These are phyloP conservation scores for Cepaea nemoralis DNA, from an alignment of 1,140 invertebrate species.

Conservation along the genomic window DNA sequence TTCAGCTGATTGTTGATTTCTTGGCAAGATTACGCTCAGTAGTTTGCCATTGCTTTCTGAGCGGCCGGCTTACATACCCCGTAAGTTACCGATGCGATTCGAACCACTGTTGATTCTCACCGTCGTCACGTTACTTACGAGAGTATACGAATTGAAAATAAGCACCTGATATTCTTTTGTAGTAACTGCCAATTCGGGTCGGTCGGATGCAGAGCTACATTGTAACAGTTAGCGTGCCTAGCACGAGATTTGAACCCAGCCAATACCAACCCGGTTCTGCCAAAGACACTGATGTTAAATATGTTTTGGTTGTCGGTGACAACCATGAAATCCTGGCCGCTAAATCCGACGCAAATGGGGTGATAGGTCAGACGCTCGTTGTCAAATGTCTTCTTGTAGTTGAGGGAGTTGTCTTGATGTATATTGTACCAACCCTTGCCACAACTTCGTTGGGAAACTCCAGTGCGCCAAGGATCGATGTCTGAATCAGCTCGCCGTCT, in stretches of 20 bases:
- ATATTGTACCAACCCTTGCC: conserved; percentile 96
- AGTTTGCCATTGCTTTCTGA: too few relatives aligned
- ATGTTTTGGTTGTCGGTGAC: conserved; percentile 99
- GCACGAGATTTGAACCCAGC: conserved; percentile 98
- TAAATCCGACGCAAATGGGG: conserved; percentile 98
- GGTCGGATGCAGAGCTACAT: conserved; percentile 83
- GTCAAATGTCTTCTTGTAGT: conserved; percentile 95
- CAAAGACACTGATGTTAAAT: conserved; percentile 95
- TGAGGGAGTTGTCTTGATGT: conserved; percentile 99
- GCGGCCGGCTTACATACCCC: too few relatives aligned
- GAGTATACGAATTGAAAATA: too few relatives aligned
- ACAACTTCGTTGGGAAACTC: conserved; percentile 99
- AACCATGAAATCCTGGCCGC: conserved; percentile 92
- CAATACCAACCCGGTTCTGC: conserved; percentile 89
- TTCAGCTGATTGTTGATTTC: too few relatives aligned
- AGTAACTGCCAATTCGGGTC: conserved; percentile 19
- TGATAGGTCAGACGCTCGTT: conserved; percentile 99
- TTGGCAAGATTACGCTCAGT: too few relatives aligned
- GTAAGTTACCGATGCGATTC: too few relatives aligned
- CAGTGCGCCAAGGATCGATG: conserved; percentile 97
- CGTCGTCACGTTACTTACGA: too few relatives aligned
- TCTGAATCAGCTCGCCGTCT: conserved; percentile 93
- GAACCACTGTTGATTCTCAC: too few relatives aligned
- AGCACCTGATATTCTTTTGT: conserved; percentile 27
- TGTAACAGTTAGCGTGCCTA: conserved; percentile 99